These are phyloP conservation scores for Salpingus planirostris DNA, from an alignment of 2,888 invertebrate species.

Conservation along the genomic window DNA sequence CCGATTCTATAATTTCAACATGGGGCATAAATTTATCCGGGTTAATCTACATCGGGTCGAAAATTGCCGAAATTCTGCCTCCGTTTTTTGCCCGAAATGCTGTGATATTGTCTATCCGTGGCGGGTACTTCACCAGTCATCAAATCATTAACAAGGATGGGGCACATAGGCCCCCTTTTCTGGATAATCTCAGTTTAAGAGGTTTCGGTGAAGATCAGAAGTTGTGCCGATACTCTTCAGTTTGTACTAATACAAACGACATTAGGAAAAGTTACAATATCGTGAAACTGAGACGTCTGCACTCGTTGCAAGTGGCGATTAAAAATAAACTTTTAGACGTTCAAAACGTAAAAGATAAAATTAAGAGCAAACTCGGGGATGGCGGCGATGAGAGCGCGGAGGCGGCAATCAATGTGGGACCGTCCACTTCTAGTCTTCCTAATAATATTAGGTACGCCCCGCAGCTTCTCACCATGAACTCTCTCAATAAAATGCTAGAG, in stretches of 20 bases:
- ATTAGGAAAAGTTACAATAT: constrained; percentile 66
- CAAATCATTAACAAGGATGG: constrained; percentile 39
- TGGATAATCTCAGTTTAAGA: constrained; percentile 32
- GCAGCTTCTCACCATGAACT: constrained; percentile 39
- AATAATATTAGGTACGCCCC: constrained; percentile 31
- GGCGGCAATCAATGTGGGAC: constrained; percentile 6
- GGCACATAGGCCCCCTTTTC: constrained; percentile 30
- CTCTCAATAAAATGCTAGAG: constrained; percentile 39
- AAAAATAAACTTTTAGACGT: constrained; percentile 59
- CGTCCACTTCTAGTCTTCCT: constrained; percentile 15
- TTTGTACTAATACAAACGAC: constrained; percentile 51
- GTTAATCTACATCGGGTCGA: constrained; percentile 64
- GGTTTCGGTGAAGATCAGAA: constrained; percentile 21
- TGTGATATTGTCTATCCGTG: constrained; percentile 79
- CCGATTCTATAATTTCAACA: constrained; percentile 59
- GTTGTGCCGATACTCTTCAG: constrained; percentile 37
- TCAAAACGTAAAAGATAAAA: constrained; percentile 42
- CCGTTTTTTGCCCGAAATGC: constrained; percentile 61
- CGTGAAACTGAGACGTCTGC: constrained; percentile 59
- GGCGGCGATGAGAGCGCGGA: not conserved
- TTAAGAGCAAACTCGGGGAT: constrained; percentile 21
- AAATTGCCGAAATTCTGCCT: constrained; percentile 56
- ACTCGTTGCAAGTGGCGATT: constrained; percentile 61
- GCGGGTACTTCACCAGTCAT: constrained; percentile 69
- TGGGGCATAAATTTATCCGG: constrained; percentile 85